Evolutionary conservation across 64 coral and sea anemone genomes (phyloP), one percentile per base, ranked within the genome.

Genomic region (Dendrophyllia cribrosa): DNA sequence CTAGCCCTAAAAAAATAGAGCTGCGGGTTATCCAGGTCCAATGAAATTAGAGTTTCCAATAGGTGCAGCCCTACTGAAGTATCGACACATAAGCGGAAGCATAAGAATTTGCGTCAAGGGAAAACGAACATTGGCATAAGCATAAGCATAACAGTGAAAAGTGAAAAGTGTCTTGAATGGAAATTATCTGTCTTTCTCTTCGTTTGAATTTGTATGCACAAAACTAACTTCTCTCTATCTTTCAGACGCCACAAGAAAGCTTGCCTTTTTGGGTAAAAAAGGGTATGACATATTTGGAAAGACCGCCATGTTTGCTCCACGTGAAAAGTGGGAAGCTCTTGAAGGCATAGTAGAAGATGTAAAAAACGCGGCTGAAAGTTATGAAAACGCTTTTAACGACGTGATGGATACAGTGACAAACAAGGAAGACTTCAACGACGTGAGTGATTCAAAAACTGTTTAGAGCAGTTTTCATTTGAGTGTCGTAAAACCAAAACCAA

Each of bases 201-300:
- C n/a, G n/a, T n/a, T n/a, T n/a, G n/a, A n/a, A n/a, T n/a, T n/a
- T n/a, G n/a, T n/a, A n/a, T 0, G 6, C 52, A 55, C 52, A 0
- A 55, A 55, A 55, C 6, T 55, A 55, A 55, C 16, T 10, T 16
- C 12, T 3, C 3, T 63, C 4, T 0, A 19, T 74, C 43, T 48
- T 51, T 17, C 45, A 74, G 72, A 46, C 17, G 72, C 19, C 43
- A 46, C 14, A 14, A 47, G 72, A 20, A 74, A 50, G 16, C 72
- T 74, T 14, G 72, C 43, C 17, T 74, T 74, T 24, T 9, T 74
- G 72, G 72, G 72, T 0, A 13, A 74, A 7, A 17, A 46, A 20
- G 43, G 72, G 11, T 74, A 74, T 19, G 72, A 74, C 43, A 74
- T 74, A 17, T 74, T 74, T 74, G 72, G 72, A 46, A 74, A 49